Percentiles rank a stretch among this genome's conserved stretches.
These are phyloP conservation scores for Eupithecia pulchellata DNA, from an alignment of 2,888 invertebrate species.

Conservation along the genomic window DNA sequence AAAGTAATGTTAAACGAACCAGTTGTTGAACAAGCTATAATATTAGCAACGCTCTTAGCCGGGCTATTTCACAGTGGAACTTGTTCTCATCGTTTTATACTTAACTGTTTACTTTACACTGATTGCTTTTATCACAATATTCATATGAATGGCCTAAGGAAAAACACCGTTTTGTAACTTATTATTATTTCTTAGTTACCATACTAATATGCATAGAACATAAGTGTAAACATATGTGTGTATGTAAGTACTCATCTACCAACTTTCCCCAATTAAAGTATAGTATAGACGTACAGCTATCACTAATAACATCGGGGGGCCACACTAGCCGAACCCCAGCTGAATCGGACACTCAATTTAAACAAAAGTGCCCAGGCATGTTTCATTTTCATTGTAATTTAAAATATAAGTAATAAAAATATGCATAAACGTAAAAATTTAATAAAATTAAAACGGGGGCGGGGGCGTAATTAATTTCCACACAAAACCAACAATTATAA, in stretches of 20 bases:
- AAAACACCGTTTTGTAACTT: neutral
- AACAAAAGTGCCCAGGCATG: no score
- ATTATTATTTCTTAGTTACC: neutral
- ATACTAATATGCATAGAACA: neutral
- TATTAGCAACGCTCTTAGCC: slow-evolving; percentile 1
- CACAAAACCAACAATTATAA: neutral
- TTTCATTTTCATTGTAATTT: no score
- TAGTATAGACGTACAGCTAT: neutral
- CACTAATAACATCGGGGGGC: neutral
- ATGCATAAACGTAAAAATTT: neutral
- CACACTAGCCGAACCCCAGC: neutral
- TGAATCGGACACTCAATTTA: no score
- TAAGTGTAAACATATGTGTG: neutral
- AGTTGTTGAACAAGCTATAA: slow-evolving; percentile 1
- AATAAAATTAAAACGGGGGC: neutral
- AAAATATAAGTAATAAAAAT: no score
- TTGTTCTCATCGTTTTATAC: neutral
- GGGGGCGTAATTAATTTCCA: neutral
- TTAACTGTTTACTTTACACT: slow-evolving; percentile 2
- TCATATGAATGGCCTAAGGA: neutral
- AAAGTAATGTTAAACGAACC: slow-evolving; percentile 8
- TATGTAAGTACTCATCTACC: neutral
- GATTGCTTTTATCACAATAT: neutral
- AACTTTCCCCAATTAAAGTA: neutral
- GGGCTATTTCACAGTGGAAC: neutral